Conservation (phyloP, 2,888 invertebrate species). For the Dicyrtoma fusca region DNA sequence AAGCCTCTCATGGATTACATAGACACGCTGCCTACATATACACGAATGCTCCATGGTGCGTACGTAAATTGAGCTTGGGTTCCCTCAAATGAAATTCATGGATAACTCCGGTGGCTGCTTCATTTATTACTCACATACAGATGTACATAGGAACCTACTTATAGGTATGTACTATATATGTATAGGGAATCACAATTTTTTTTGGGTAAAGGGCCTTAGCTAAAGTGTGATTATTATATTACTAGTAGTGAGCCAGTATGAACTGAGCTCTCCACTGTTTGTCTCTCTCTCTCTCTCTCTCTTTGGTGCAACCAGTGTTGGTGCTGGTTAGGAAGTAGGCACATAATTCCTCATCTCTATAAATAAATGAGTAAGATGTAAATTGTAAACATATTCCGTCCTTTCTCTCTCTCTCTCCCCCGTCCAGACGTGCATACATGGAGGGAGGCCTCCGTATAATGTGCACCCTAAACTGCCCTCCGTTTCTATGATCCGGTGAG, state of each 20-base stretch:
- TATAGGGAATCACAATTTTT: neutral
- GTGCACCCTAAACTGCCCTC: too few relatives aligned
- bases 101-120: slow-evolving; percentile 13
- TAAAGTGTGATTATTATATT: slow-evolving; percentile 13
- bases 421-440: neutral
- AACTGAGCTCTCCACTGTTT: neutral
- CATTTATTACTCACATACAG: neutral
- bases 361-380: slow-evolving; percentile 26
- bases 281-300: neutral
- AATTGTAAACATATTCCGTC: slow-evolving; percentile 23
- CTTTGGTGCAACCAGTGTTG: neutral
- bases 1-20: neutral
- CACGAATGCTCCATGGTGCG: slow-evolving; percentile 13
- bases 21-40: neutral
- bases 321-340: neutral
- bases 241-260: slow-evolving; percentile 1
- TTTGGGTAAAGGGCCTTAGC: neutral
- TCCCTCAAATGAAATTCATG: slow-evolving; percentile 34
- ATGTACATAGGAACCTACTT: too few relatives aligned
- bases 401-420: neutral
- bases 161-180: too few relatives aligned
- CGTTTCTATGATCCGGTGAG: too few relatives aligned
- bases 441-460: too few relatives aligned
- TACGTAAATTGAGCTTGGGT: slow-evolving; percentile 30
- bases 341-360: slow-evolving; percentile 27